These are phyloP conservation scores for Tridacna gigas DNA, from an alignment of 2,888 invertebrate genomes.

Conservation along the genomic window DNA sequence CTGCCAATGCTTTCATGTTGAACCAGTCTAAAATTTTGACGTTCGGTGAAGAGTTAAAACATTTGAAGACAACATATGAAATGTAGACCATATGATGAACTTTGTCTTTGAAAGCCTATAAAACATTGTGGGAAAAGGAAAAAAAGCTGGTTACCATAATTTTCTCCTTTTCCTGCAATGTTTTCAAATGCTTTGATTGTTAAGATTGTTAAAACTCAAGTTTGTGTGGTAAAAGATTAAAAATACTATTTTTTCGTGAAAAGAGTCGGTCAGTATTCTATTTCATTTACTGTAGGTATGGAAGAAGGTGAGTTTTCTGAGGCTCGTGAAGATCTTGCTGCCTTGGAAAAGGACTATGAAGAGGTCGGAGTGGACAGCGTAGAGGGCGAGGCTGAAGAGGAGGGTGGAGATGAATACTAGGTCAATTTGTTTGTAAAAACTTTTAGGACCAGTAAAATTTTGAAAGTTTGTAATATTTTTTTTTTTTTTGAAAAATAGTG, in stretches of 20 bases:
- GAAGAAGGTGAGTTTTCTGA: constrained; percentile 78
- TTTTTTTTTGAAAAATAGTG: too few species aligned
- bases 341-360: constrained; percentile 79
- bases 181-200: not conserved
- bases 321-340: constrained; percentile 78
- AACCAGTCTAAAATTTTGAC: too few species aligned
- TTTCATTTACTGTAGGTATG: constrained; percentile 61
- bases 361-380: constrained; percentile 75
- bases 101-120: too few species aligned
- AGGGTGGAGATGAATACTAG: constrained; percentile 73
- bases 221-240: not conserved
- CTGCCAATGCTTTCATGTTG: too few species aligned
- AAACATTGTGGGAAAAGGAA: too few species aligned
- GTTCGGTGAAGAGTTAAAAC: too few species aligned
- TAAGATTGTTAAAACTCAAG: too few species aligned
- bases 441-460: not conserved
- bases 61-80: too few species aligned
- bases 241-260: not conserved
- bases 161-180: not conserved
- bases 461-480: not conserved
- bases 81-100: too few species aligned
- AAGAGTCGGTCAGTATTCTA: constrained; percentile 81
- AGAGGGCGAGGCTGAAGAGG: constrained; percentile 76
- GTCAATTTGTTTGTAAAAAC: not conserved
- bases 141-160: not conserved